Evolutionary conservation across 2,797 vertebrate genomes (phyloP).

Genomic region (Mycteria americana): DNA sequence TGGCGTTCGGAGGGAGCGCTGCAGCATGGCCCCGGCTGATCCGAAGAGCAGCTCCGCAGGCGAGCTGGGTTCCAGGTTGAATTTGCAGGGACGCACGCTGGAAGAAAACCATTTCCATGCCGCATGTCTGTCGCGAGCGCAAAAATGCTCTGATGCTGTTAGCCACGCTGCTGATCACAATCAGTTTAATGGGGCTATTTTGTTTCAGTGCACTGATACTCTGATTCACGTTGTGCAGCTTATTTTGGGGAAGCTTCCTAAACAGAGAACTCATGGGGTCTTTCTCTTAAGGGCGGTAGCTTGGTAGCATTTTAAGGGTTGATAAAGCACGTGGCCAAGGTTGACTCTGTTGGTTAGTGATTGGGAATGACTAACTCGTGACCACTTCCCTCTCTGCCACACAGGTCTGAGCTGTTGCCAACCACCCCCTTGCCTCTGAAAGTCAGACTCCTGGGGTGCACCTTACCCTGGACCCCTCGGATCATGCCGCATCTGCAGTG

Average conservation of each 20-base stretch:
- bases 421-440: neutral
- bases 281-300: neutral
- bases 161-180: neutral
- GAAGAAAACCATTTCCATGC: neutral
- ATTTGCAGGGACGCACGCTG: neutral
- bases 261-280: neutral
- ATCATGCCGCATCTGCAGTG: fast-evolving
- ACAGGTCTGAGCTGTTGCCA: neutral
- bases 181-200: neutral
- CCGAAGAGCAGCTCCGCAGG: neutral
- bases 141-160: neutral
- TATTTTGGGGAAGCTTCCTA: neutral
- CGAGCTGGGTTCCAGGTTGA: fast-evolving
- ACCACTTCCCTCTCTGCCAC: neutral
- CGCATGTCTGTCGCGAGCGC: fast-evolving
- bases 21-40: fast-evolving
- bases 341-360: neutral
- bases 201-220: neutral
- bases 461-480: fast-evolving
- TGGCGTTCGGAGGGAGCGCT: fast-evolving
- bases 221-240: neutral
- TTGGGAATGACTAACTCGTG: neutral
- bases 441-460: neutral
- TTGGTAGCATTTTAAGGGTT: neutral
- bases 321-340: neutral